Conservation (phyloP, 2,797 vertebrate species). For the Coilia nasus region DNA sequence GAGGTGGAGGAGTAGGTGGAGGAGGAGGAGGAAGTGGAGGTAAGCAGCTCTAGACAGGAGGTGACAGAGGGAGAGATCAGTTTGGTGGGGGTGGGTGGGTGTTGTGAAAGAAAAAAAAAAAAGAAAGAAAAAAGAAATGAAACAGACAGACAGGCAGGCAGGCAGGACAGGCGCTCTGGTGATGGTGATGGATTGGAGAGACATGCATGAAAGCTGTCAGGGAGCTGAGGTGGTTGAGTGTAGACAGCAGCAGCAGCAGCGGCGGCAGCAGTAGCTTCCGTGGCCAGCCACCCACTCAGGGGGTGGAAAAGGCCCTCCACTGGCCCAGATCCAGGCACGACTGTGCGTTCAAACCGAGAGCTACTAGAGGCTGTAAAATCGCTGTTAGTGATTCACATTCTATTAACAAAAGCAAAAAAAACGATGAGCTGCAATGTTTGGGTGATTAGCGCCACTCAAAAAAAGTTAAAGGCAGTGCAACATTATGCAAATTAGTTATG, state of each 20-base stretch:
- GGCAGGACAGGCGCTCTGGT: not conserved
- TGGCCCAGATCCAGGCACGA: not conserved
- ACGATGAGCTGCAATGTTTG: too few relatives aligned
- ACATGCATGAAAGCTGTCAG: not conserved
- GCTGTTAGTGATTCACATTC: too few relatives aligned
- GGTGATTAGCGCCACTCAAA: too few relatives aligned
- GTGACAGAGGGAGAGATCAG: conserved; percentile 12
- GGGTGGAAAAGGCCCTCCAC: not conserved
- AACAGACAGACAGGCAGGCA: not conserved
- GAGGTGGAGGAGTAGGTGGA: too few relatives aligned
- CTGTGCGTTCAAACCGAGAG: not conserved
- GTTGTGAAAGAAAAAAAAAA: not conserved
- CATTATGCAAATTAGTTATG: too few relatives aligned
- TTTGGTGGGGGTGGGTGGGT: not conserved
- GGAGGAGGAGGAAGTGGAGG: too few relatives aligned
- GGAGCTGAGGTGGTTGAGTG: not conserved
- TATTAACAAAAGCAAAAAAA: too few relatives aligned
- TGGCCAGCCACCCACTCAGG: not conserved
- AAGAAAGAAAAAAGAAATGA: not conserved
- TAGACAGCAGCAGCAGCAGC: not conserved
- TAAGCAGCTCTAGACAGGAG: not conserved
- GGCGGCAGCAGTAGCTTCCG: not conserved
- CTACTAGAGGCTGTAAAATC: too few relatives aligned
- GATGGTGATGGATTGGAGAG: not conserved
- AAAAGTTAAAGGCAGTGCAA: too few relatives aligned